Base-by-base conservation (phyloP, 2,888 invertebrate genomes). In the Cheilosia scutellata region DNA sequence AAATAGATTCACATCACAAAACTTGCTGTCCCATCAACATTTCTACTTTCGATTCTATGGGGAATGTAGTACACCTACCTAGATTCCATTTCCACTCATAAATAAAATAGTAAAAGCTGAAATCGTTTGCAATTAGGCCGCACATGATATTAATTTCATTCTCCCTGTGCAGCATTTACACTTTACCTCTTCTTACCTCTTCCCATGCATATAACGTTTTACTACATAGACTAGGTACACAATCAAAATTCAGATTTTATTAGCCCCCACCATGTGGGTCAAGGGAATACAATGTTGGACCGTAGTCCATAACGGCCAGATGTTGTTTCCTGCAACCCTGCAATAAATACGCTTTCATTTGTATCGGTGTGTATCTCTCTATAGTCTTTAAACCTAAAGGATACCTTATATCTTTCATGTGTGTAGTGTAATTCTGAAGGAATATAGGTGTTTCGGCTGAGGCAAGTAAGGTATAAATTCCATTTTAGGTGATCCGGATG, bases 241-340 rank as follows among this genome's bases (percentile, higher is more conserved):
- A 86, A 86, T 86, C 86, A 86, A 86, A 86, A 86, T 82, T 82
- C 82, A 86, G 76, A 86, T 86, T 86, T 86, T 86, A 86, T 77
- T 82, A 44, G 60, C 40, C 76, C 76, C 62, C 31, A 31, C 62
- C 82, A 82, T 82, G 76, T 82, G 86, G 86, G 86, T 86, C 86
- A 86, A 82, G 76, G 60, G 76, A 68, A 77, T 82, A 71, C 76
- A n/a, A 29, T 70, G 27, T 49, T 60, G 13, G 57, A 66, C 82
- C 70, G 47, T 58, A 82, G 86, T 86, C 86, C 82, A 86, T 86
- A 86, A 86, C 72, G 82, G 62, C 82, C 86, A 86, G 86, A 86
- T 86, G 86, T 72, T 86, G 86, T 86, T 86, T 86, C 82, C 86
- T 77, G 82, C 65, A 86, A 80, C 62, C 82, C 82, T 40, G 55